phyloP scores from a whole-genome alignment of 2,888 invertebrate genomes.

The Mesorhabditis spiculigera region DNA sequence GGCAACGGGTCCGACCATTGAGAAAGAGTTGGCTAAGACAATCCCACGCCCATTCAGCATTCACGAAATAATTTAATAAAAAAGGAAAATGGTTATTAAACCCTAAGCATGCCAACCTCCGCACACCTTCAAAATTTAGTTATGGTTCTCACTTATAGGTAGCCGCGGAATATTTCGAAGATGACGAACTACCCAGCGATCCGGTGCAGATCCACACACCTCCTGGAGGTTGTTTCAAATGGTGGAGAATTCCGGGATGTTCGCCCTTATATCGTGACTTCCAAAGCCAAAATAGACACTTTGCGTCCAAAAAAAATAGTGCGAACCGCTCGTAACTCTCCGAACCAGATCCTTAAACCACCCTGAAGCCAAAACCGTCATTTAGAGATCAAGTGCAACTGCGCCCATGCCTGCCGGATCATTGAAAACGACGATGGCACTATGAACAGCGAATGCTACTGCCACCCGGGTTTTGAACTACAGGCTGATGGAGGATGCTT shows the following conservation, averaged over 20 bases:
- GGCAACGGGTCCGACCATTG: too few species aligned
- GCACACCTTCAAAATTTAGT: too few species aligned
- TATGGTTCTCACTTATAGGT: slow-evolving; percentile 15
- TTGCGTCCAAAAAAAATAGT: background rate
- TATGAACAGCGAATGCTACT: slow-evolving; percentile 44
- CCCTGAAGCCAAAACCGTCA: background rate
- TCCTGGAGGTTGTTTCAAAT: slow-evolving; percentile 37
- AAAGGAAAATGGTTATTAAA: too few species aligned
- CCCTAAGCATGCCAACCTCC: too few species aligned
- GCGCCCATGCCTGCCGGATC: slow-evolving; percentile 52
- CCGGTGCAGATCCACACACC: slow-evolving; percentile 42
- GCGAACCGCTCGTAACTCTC: background rate
- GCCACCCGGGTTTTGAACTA: slow-evolving; percentile 49
- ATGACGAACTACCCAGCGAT: slow-evolving; percentile 43
- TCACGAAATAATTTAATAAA: background rate
- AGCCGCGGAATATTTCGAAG: slow-evolving; percentile 46
- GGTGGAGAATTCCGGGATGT: background rate
- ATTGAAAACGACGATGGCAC: slow-evolving; percentile 30
- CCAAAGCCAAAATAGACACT: background rate
- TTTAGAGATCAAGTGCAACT: slow-evolving; percentile 51
- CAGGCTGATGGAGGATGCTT: slow-evolving; percentile 43
- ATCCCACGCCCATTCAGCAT: background rate
- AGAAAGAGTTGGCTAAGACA: background rate
- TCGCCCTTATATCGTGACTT: background rate
- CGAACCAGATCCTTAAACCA: background rate